Percentiles rank a stretch among this genome's conserved stretches.
Conservation (phyloP, 2,888 invertebrate genomes). For the Pachymerium ferrugineum region DNA sequence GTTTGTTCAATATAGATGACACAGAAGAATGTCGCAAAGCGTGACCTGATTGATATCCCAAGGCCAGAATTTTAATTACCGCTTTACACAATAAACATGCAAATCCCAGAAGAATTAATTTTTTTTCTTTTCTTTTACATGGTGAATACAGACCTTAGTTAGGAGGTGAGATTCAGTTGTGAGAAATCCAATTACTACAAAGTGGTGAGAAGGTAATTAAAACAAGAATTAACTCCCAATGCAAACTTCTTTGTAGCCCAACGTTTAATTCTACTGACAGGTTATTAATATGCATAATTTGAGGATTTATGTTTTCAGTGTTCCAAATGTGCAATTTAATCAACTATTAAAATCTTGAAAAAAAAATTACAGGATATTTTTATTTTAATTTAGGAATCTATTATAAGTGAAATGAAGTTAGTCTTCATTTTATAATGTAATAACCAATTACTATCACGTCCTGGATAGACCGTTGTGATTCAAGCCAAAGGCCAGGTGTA, state of each 20-base stretch:
- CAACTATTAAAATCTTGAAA: no score
- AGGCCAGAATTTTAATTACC: neutral
- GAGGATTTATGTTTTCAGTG: no score
- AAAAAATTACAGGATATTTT: no score
- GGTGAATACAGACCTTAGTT: neutral
- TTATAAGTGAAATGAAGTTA: no score
- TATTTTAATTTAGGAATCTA: no score
- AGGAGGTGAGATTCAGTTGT: neutral
- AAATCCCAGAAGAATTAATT: neutral
- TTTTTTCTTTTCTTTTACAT: neutral
- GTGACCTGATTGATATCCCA: slow-evolving; percentile 2
- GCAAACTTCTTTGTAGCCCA: neutral
- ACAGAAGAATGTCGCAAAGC: neutral
- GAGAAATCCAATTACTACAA: neutral
- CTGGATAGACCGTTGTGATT: no score
- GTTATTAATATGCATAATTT: neutral
- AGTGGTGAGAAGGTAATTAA: neutral
- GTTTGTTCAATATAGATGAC: neutral
- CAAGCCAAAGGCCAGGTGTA: no score
- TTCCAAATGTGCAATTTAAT: no score
- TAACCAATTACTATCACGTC: no score
- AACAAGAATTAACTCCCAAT: neutral
- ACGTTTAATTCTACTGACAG: neutral
- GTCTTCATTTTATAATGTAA: no score
- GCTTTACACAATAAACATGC: neutral